Base-by-base conservation (phyloP, 2,888 invertebrate species). In the Torymus aiolomorphi region DNA sequence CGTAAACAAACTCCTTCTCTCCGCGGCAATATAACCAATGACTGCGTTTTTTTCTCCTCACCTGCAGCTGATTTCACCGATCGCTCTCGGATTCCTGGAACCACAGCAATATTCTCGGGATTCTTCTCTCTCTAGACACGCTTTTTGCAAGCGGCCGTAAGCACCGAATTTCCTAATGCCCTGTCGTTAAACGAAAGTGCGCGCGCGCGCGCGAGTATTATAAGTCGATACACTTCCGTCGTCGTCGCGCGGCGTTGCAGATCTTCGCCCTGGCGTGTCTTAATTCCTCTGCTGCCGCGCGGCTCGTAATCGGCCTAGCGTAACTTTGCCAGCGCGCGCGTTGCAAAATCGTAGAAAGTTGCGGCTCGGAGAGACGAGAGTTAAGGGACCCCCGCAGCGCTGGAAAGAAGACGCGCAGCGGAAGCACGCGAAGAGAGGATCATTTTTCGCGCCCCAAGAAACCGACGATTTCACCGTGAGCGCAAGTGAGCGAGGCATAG, bases 261-360 rank as follows among this genome's bases (percentile, higher is more conserved):
- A 67, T 54, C 57, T 49, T 67, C 42, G 16, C 18, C 11, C 5
- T 49, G 63, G 57, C n/a, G 52, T 16, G 52, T 61, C 51, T 20
- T 42, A 13, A 56, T 49, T 52, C 51, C n/a, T 31, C 59, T 10
- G n/a, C 4, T 24, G 24, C 69, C 51, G 56, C 18, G 42, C 61
- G 54, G 56, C 54, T 63, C 54, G 54, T 56, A 75, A 71, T 66
- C 76, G 78, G 13, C 66, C 70, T 78, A 75, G 66, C 78, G 75
- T 78, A 71, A 78, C 69, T 14, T 31, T 61, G 20, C 51, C 20
- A 65, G 49, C 31, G 31, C 31, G 31, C 20, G n/a, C 42, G 66
- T 75, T 70, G 67, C 81, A 66, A 71, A 78, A 78, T 75, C 59
- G 54, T 67, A 72, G 81, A 78, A 78, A 78, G 81, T 81, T 78